These are phyloP conservation scores for Blera fallax DNA, from an alignment of 2,888 invertebrate species.

Conservation along the genomic window DNA sequence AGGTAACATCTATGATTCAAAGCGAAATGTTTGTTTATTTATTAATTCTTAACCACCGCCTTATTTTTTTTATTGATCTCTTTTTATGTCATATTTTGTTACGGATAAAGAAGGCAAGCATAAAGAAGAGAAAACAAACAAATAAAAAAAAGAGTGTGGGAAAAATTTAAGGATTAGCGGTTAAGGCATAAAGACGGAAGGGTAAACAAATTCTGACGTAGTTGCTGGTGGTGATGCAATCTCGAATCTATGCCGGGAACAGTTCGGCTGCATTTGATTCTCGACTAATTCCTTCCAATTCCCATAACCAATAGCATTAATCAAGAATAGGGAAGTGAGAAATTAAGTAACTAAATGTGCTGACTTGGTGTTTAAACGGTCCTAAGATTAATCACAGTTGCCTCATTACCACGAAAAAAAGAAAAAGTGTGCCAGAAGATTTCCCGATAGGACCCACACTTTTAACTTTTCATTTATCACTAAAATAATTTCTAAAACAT, in stretches of 20 bases:
- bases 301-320: neutral
- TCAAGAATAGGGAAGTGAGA: neutral
- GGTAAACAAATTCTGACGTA: neutral
- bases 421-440: neutral
- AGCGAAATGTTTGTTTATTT: constrained; percentile 32
- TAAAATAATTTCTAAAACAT: too few relatives aligned
- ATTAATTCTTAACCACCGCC: neutral
- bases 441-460: neutral
- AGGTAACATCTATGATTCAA: constrained; percentile 18
- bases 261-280: neutral
- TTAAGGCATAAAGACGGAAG: neutral
- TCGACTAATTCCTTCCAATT: neutral
- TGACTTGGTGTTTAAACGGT: neutral
- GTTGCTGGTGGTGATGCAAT: neutral
- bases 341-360: neutral
- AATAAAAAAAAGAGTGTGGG: neutral
- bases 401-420: neutral
- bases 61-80: neutral
- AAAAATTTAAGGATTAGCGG: constrained; percentile 11
- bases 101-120: neutral
- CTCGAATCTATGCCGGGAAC: neutral
- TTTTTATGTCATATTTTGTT: constrained; percentile 26
- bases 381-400: neutral
- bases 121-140: neutral
- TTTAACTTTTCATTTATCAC: neutral